Base-by-base conservation (phyloP, 1,140 invertebrate genomes). In the Batillaria attramentaria region DNA sequence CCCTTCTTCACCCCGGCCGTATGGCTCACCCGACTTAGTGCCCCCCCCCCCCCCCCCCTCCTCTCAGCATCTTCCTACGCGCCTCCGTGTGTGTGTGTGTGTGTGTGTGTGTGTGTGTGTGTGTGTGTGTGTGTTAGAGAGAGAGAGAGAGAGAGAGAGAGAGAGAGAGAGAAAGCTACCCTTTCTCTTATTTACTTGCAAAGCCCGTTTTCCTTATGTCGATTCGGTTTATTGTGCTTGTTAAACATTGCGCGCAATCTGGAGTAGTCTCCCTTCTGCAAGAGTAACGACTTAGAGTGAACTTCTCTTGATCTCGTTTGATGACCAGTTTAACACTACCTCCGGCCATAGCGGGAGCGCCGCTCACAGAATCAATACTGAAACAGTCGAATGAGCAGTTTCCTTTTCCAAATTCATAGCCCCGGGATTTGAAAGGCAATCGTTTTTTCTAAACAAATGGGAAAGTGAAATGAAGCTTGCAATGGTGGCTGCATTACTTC, bases 41-140 rank as follows among this genome's bases (percentile, higher is more conserved):
- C 57, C n/a, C 8, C 10, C 10, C 10, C 57, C 31, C 57, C 20
- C 57, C 20, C 57, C 8, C 10, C 8, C 8, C 57, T 62, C 10
- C 10, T 5, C n/a, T 28, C n/a, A 28, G 20, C n/a, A 62, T 62
- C 20, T n/a, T n/a, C 10, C 10, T 65, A 35, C 37, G 31, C 8
- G 62, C 37, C 6, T 65, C 31, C 37, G 62, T 65, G 62, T 65
- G 62, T 65, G 62, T 66, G 62, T 66, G 62, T 66, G 62, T 66
- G 62, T 66, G 62, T 66, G 62, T 66, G 62, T 66, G 5, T 66
- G 62, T 66, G 62, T 28, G n/a, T 28, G n/a, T 28, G 62, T 66
- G 31, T 28, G 62, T 28, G 62, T 66, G 62, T 28, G 62, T 66
- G 62, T 66, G 62, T 66, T 10, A 50, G 24, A 50, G 10, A 35